A percentile compares a stretch with the other conserved stretches of the same genome.
phyloP scores from a whole-genome alignment of 2,797 vertebrate species.

The Hydrolagus colliei region DNA sequence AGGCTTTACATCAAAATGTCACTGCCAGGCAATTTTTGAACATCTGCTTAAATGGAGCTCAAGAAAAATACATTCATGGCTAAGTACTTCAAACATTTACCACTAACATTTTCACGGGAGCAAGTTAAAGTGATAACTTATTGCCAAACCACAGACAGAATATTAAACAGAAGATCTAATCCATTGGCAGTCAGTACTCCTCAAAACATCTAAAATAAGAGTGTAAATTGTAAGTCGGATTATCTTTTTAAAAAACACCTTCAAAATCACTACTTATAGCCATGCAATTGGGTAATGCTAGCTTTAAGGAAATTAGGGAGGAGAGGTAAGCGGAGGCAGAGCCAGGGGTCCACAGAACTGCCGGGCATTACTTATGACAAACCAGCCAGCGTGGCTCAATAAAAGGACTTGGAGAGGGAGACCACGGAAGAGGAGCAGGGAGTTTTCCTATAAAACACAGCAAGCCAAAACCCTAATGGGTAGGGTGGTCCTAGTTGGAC shows the following conservation, averaged over 20 bases:
- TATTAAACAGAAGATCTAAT: neutral
- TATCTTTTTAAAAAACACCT: neutral
- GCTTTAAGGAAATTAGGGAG: neutral
- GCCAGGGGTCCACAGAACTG: no score
- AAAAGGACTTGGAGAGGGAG: no score
- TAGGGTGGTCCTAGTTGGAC: no score
- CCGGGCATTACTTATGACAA: no score
- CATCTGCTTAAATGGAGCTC: no score
- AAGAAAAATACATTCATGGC: neutral
- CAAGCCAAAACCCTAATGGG: no score
- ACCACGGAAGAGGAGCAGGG: no score
- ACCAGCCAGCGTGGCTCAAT: no score
- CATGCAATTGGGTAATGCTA: neutral
- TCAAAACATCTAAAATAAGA: neutral
- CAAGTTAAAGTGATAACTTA: neutral
- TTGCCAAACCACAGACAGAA: neutral
- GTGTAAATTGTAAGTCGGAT: neutral
- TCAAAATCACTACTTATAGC: neutral
- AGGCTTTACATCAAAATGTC: neutral
- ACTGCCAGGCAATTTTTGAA: neutral
- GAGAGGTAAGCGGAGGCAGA: no score
- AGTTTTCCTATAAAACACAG: no score
- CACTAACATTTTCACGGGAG: neutral
- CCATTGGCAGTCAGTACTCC: neutral
- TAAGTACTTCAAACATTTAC: neutral